A percentile compares a stretch with the other conserved stretches of the same genome.
Conservation (phyloP, 2,888 invertebrate species). For the Oxytorus armatus region DNA sequence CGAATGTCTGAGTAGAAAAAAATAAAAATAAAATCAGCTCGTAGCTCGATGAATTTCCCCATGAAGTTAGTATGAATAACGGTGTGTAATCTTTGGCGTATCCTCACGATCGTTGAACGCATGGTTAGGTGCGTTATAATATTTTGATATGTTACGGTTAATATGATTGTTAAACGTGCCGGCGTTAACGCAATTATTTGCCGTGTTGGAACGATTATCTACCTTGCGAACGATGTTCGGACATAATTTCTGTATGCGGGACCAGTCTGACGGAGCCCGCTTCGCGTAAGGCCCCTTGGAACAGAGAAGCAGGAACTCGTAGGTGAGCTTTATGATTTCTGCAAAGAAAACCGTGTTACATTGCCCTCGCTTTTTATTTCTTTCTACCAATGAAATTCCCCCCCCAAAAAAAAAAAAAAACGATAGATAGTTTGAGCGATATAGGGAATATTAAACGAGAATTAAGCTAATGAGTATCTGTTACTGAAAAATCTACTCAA, state of each 20-base stretch:
- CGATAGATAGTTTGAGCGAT: too few relatives aligned
- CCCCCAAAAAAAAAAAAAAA: too few relatives aligned
- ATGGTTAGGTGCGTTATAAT: constrained; percentile 45
- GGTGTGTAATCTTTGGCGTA: constrained; percentile 45
- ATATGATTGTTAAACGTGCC: constrained; percentile 64
- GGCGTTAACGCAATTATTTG: constrained; percentile 70
- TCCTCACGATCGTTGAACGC: constrained; percentile 34
- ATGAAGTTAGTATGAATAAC: constrained; percentile 58
- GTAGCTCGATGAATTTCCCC: neutral
- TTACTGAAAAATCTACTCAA: too few relatives aligned
- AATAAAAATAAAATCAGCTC: constrained; percentile 6
- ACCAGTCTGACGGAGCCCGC: constrained; percentile 85
- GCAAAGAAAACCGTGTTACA: constrained; percentile 65
- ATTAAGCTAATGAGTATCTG: too few relatives aligned
- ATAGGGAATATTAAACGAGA: too few relatives aligned
- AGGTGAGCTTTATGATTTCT: constrained; percentile 81
- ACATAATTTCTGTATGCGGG: constrained; percentile 85
- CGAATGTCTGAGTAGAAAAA: constrained; percentile 17
- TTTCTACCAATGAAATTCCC: too few relatives aligned
- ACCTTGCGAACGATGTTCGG: constrained; percentile 86
- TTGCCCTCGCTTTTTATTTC: neutral
- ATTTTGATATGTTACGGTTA: constrained; percentile 49
- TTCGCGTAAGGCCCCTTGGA: constrained; percentile 86
- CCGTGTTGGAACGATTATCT: constrained; percentile 75
- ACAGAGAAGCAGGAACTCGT: constrained; percentile 85